These are phyloP conservation scores for Ypsolopha sequella DNA, from an alignment of 2,888 invertebrate species.

Conservation along the genomic window DNA sequence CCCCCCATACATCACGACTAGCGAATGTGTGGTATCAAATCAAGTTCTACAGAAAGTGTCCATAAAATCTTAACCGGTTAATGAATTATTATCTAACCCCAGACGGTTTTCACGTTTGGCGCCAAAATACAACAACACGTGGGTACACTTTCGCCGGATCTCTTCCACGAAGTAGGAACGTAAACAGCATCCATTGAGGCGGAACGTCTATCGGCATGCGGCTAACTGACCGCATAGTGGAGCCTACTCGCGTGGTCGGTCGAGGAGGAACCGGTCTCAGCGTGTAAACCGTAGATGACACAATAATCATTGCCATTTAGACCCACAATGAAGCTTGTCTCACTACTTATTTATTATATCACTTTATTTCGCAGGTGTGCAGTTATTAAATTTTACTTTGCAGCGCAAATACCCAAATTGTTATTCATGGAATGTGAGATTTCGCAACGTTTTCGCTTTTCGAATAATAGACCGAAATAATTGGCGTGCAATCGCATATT, in stretches of 20 bases:
- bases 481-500: too few species aligned
- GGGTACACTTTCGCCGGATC: constrained; percentile 18
- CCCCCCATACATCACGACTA: not conserved
- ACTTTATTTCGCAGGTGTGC: constrained; percentile 2
- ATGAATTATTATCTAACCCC: not conserved
- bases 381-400: too few species aligned
- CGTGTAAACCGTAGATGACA: constrained; percentile 20
- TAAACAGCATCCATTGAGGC: constrained; percentile 19
- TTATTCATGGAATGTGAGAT: too few species aligned
- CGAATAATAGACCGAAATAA: too few species aligned
- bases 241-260: not conserved
- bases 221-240: not conserved
- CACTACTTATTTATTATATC: not conserved
- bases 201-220: constrained; percentile 11
- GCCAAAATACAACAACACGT: not conserved
- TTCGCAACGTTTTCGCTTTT: too few species aligned
- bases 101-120: constrained; percentile 6
- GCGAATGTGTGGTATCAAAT: not conserved
- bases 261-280: constrained; percentile 20
- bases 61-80: not conserved
- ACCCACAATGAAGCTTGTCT: not conserved
- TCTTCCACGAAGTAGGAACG: not conserved
- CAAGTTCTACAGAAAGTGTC: not conserved
- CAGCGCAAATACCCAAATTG: too few species aligned
- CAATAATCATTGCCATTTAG: constrained; percentile 16